These are phyloP conservation scores for Melipona quadrifasciata DNA, from an alignment of 1,140 invertebrate species.

Conservation along the genomic window DNA sequence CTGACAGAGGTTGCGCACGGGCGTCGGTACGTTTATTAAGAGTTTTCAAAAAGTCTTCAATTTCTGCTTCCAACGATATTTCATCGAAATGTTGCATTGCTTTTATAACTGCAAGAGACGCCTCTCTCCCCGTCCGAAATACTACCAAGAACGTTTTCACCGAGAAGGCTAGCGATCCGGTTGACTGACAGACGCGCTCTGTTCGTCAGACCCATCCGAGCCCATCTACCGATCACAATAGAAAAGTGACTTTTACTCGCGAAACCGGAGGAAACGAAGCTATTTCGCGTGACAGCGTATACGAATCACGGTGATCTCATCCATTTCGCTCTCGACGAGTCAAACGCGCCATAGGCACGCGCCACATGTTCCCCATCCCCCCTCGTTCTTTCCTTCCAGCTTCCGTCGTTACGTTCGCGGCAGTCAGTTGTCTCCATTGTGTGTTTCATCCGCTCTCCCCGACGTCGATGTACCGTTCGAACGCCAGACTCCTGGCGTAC, in stretches of 20 bases:
- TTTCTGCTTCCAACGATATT: no score
- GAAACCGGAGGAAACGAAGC: background rate
- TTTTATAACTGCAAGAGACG: no score
- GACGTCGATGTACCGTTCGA: background rate
- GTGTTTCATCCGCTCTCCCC: background rate
- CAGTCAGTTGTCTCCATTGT: slow-evolving; percentile 15
- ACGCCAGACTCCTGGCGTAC: background rate
- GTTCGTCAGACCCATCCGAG: background rate
- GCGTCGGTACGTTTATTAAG: no score
- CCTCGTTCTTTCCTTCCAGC: background rate
- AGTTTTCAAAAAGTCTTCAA: no score
- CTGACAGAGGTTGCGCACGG: no score
- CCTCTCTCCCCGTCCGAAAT: background rate
- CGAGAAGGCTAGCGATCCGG: no score
- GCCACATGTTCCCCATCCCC: background rate
- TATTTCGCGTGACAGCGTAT: background rate
- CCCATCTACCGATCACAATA: background rate
- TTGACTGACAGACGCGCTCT: background rate
- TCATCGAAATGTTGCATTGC: no score
- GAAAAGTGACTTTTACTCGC: background rate
- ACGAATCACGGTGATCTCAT: background rate
- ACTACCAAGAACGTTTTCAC: background rate
- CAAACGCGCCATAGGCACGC: background rate
- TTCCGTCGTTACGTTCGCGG: background rate
- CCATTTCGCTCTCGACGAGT: background rate